Conservation (phyloP, 2,113 vertebrate species). For the Sterna hirundo region DNA sequence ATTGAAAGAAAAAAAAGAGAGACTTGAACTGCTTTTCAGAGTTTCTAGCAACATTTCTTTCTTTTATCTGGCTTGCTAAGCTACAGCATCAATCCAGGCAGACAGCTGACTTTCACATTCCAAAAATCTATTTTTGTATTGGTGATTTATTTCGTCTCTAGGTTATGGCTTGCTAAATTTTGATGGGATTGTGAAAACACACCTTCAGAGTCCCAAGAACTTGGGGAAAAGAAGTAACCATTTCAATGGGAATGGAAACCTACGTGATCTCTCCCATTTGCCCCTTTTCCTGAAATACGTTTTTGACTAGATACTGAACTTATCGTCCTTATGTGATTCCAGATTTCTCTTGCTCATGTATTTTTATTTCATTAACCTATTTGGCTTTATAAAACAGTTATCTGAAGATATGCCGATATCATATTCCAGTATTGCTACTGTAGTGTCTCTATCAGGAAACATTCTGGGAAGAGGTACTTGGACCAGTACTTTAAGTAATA, state of each 20-base stretch:
- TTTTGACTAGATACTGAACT: background rate
- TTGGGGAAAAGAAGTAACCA: background rate
- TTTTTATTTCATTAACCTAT: background rate
- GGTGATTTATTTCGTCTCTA: background rate
- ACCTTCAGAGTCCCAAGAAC: background rate
- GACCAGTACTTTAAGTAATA: background rate
- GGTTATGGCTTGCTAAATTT: background rate
- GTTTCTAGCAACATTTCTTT: background rate
- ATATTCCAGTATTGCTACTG: background rate
- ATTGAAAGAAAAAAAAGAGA: background rate
- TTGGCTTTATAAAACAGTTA: background rate
- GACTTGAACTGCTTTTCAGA: background rate
- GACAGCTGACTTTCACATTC: background rate
- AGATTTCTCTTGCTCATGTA: background rate
- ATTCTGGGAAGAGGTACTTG: background rate
- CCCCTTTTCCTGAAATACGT: background rate
- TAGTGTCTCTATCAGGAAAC: background rate
- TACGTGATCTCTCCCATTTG: background rate
- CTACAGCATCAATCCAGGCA: background rate
- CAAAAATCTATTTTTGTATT: background rate
- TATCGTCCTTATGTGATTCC: background rate
- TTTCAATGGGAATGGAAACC: background rate
- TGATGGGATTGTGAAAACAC: background rate
- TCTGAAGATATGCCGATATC: background rate
- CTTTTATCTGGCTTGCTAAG: background rate